Conservation (phyloP, 2,888 invertebrate species). For the Sclerodermus sp. region DNA sequence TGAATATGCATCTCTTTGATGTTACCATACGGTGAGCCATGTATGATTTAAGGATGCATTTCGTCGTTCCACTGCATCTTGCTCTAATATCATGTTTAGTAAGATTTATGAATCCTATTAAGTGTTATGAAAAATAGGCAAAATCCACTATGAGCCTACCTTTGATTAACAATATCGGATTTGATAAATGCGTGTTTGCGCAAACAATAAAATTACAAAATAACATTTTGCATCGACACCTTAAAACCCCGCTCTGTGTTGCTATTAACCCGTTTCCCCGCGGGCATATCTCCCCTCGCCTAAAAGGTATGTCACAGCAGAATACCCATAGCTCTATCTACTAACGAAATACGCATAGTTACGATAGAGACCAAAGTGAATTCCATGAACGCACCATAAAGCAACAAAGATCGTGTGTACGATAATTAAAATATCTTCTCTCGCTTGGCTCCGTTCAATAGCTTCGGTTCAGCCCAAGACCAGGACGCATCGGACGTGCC, state of each 20-base stretch:
- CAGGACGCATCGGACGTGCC: constrained; percentile 43
- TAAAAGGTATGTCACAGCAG: too few species aligned
- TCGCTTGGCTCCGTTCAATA: constrained; percentile 39
- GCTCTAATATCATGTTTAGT: constrained; percentile 47
- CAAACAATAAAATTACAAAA: too few species aligned
- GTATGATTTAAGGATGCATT: constrained; percentile 49
- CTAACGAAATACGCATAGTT: not conserved
- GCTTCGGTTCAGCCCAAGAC: constrained; percentile 39
- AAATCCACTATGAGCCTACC: too few species aligned
- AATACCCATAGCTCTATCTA: too few species aligned
- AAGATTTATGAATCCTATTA: constrained; percentile 51
- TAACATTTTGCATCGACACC: too few species aligned
- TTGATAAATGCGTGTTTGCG: too few species aligned
- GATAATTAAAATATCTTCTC: constrained; percentile 50
- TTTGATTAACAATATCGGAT: too few species aligned
- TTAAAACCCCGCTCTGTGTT: too few species aligned
- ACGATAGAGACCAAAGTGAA: constrained; percentile 15
- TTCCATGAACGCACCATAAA: constrained; percentile 23
- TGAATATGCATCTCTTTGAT: constrained; percentile 42
- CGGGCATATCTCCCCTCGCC: too few species aligned
- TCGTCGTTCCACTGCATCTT: constrained; percentile 19
- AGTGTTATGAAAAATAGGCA: constrained; percentile 45
- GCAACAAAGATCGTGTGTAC: constrained; percentile 37
- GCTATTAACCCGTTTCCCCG: too few species aligned
- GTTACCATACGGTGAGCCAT: constrained; percentile 47